Conservation (phyloP, 1,140 invertebrate species). For the Cydia fagiglandana region DNA sequence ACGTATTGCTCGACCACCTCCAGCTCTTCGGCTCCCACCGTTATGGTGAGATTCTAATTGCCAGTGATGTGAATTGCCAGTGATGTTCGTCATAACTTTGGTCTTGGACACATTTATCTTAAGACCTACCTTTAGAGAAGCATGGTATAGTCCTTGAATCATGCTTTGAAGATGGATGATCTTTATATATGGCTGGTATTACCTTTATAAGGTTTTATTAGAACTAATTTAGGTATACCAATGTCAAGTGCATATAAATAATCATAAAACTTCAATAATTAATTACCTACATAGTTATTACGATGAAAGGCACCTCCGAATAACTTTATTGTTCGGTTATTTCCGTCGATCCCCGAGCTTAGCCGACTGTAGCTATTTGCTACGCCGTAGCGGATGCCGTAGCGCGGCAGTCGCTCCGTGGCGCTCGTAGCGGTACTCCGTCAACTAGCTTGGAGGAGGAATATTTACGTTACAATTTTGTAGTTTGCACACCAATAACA, state of each 20-base stretch:
- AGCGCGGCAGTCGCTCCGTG: constrained; percentile 67
- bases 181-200: too few species aligned
- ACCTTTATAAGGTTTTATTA: neutral
- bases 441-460: constrained; percentile 42
- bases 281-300: neutral
- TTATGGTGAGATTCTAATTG: too few species aligned
- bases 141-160: too few species aligned
- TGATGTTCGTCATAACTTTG: too few species aligned
- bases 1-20: too few species aligned
- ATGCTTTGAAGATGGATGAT: too few species aligned
- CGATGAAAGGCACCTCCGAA: constrained; percentile 37
- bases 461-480: constrained; percentile 33
- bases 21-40: too few species aligned
- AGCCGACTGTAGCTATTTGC: constrained; percentile 62
- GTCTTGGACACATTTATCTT: too few species aligned
- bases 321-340: constrained; percentile 58
- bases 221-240: neutral
- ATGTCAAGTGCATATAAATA: neutral
- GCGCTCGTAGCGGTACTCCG: constrained; percentile 53
- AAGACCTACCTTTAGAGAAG: too few species aligned
- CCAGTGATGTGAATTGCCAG: too few species aligned
- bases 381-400: constrained; percentile 51
- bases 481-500: constrained; percentile 17
- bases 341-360: constrained; percentile 59
- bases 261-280: constrained; percentile 3